A percentile compares a stretch with the other conserved stretches of the same genome.
These are phyloP conservation scores for Mus spicilegus DNA, from an alignment of 2,113 vertebrate species.

Conservation along the genomic window DNA sequence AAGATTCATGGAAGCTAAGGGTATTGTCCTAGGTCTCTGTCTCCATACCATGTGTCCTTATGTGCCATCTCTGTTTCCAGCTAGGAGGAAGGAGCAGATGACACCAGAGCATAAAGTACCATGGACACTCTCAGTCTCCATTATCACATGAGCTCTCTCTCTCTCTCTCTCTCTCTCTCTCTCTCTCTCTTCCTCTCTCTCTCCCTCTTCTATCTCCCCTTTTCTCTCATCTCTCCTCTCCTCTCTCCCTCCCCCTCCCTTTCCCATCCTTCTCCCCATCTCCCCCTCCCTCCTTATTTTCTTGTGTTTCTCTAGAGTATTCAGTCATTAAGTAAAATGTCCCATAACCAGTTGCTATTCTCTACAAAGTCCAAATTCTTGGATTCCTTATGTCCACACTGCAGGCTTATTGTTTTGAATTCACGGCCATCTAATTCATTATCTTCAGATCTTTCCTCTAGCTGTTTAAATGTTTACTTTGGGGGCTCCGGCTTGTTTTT, in stretches of 20 bases:
- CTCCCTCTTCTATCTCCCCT: too few species aligned
- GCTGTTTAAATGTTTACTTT: constrained; percentile 44
- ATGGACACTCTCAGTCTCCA: not conserved
- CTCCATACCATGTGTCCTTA: not conserved
- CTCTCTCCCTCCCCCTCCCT: not conserved
- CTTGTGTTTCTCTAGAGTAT: not conserved
- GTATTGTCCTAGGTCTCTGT: not conserved
- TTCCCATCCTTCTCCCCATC: not conserved
- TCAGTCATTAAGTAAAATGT: not conserved
- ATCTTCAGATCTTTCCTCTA: constrained; percentile 59
- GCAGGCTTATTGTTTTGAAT: constrained; percentile 57
- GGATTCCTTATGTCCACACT: constrained; percentile 10
- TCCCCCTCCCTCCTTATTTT: too few species aligned
- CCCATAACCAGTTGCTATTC: not conserved
- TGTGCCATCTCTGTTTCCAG: not conserved
- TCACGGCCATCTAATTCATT: constrained; percentile 44
- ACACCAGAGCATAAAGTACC: not conserved
- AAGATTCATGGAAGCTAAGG: not conserved
- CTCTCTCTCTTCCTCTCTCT: too few species aligned
- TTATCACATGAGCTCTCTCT: not conserved
- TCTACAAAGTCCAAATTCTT: constrained; percentile 44
- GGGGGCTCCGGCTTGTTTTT: constrained; percentile 43
- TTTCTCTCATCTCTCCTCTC: not conserved
- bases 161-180: not conserved
- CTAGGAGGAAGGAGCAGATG: not conserved